Conservation (phyloP, 2,888 invertebrate genomes). For the Metopia argyrocephala region DNA sequence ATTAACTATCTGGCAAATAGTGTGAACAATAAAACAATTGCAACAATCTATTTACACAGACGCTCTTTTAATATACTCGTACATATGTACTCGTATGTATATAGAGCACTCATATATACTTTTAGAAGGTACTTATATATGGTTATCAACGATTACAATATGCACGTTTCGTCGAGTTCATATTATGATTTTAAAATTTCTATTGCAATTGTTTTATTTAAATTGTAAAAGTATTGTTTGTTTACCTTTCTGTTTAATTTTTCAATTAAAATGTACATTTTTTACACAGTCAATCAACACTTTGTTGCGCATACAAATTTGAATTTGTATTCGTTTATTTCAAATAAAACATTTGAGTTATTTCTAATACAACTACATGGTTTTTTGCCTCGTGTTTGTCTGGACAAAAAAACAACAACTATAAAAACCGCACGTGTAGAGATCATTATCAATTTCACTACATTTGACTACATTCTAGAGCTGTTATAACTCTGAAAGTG, state of each 20-base stretch:
- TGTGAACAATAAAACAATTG: not conserved
- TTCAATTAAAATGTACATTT: no score
- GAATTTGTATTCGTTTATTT: not conserved
- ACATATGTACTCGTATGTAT: no score
- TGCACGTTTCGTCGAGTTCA: not conserved
- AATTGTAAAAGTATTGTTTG: not conserved
- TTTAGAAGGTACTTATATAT: not conserved
- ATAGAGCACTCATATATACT: no score
- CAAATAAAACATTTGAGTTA: no score
- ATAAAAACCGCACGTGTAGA: no score
- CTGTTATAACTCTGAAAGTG: no score
- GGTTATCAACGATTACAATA: slow-evolving; percentile 10
- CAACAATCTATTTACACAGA: not conserved
- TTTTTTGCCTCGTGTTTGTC: no score
- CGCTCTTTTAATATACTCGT: no score
- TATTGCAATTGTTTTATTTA: not conserved
- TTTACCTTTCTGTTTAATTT: no score
- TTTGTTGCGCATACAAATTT: slow-evolving; percentile 30
- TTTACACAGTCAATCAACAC: not conserved
- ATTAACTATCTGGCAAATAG: slow-evolving; percentile 2
- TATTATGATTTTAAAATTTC: slow-evolving; percentile 26
- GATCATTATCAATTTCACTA: slow-evolving; percentile 2
- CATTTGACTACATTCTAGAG: slow-evolving; percentile 12
- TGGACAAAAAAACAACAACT: no score
- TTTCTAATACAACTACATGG: no score